Evolutionary conservation across 2,888 invertebrate genomes (phyloP).

Genomic region (Drosophila colorata): DNA sequence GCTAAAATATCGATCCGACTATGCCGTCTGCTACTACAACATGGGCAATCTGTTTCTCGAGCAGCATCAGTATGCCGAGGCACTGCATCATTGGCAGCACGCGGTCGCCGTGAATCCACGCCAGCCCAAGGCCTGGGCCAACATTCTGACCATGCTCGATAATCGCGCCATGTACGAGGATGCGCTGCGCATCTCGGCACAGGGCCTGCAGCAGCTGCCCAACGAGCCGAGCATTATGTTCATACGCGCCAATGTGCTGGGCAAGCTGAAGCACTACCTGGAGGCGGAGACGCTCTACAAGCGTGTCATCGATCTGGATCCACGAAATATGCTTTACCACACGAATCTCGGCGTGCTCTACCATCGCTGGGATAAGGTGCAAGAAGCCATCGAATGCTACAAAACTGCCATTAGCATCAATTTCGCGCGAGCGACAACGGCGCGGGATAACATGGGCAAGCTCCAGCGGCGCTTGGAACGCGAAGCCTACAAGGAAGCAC

Average conservation of each 20-base stretch:
- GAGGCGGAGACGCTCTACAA: conserved; percentile 94
- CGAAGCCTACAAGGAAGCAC: conserved; percentile 29
- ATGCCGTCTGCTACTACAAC: conserved; percentile 97
- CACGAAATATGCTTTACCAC: conserved; percentile 92
- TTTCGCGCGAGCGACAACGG: conserved; percentile 88
- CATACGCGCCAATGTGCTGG: conserved; percentile 94
- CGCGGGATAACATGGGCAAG: conserved; percentile 89
- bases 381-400: conserved; percentile 91
- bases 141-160: conserved; percentile 93
- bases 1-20: conserved; percentile 90
- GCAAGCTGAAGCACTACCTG: conserved; percentile 91
- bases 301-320: conserved; percentile 89
- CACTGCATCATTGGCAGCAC: conserved; percentile 92
- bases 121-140: conserved; percentile 96
- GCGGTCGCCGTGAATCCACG: conserved; percentile 91
- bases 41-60: conserved; percentile 97
- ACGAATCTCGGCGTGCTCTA: conserved; percentile 97
- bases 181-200: conserved; percentile 89
- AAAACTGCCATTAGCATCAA: conserved; percentile 90
- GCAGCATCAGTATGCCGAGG: conserved; percentile 89
- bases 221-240: conserved; percentile 92
- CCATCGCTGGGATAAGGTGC: conserved; percentile 94
- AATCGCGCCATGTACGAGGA: conserved; percentile 89
- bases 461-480: conserved; percentile 78
- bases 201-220: conserved; percentile 90